Evolutionary conservation across 37 sponge, comb jelly and placozoan genomes (phyloP), one percentile per base, ranked within the genome.

Genomic region (Oscarella lobularis): DNA sequence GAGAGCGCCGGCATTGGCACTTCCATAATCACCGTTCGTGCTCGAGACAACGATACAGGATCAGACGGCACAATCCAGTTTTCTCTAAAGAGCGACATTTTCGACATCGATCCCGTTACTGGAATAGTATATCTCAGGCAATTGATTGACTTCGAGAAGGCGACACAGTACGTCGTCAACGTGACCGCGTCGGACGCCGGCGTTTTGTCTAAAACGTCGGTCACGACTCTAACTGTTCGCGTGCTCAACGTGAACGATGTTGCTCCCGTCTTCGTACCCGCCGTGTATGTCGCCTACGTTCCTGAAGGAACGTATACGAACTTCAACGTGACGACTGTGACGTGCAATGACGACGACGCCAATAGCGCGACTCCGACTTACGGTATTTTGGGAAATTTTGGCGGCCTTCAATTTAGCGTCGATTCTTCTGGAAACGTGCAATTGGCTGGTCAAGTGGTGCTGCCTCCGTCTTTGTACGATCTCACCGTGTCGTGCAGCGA

Each of bases 221-320:
- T 40, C 9, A 55, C 83, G 1, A 80, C 73, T 14, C 38, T 85
- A 38, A 79, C 37, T 3, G 66, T 89, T n/a, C 77, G n/a, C n/a
- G 74, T 89, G 2, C 38, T 66, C 1, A 84, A 85, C 74, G 70
- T 40, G 6, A 89, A 89, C 76, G 90, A 89, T 74, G 83, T 76
- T 39, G 29, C 0, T 55, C 90, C 90, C 5, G 36, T 73, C 2
- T 60, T 89, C 29, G 34, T 69, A 38, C 89, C 89, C 0, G 6
- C 31, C 14, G 41, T 69, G 78, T 70, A 77, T 4, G 38, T 75
- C 35, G 37, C 79, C 29, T 38, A 37, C 34, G 84, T 75, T 14
- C 66, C 73, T 40, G 74, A 75, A 20, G 60, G 60, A 9, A 48
- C 60, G 20, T 48, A 48, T 20, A 48, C 14, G 9, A 48, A 20